Evolutionary conservation across 2,888 invertebrate species (phyloP), one percentile per base, ranked within the genome.

Genomic region (Ferrisia virgata): DNA sequence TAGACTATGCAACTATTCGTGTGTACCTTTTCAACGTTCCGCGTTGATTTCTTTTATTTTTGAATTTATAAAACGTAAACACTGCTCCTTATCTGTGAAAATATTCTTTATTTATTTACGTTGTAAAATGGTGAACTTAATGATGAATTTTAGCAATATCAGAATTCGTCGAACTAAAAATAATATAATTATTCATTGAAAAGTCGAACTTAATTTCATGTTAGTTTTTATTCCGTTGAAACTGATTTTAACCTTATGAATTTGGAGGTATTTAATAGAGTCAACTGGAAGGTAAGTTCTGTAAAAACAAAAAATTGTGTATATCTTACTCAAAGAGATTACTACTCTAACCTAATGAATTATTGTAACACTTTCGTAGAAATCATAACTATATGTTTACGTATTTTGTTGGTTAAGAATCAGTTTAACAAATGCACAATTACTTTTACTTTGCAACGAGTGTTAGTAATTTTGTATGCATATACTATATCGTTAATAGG

Each of bases 251-350:
- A 83, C 83, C 85, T 31, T 93, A 94, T 94, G 94, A 94, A 94
- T 94, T 93, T 94, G 91, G 93, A 93, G 90, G 92, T 94, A 88
- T 94, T 94, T 89, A 94, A 94, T 89, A 93, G 93, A 91, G 93
- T 94, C 89, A 94, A 94, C 90, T 91, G 92, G 88, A 93, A 94
- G 92, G 94, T 93, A 89, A 89, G 88, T 3, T 47, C n/a, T 47
- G n/a, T 15, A 3, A n/a, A n/a, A n/a, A n/a, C n/a, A n/a, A n/a
- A n/a, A n/a, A 87, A 81, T 86, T 39, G 6, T 11, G 39, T 39
- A 39, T 39, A n/a, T n/a, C n/a, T 39, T 39, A 39, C 39, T 39
- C 39, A 39, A 36, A 76, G 25, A 36, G 40, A 84, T 76, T 79
- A 79, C 22, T 11, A 13, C n/a, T 47, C 47, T 6, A 6, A n/a